Conservation (phyloP, 2,113 vertebrate genomes). For the Silurus meridionalis region DNA sequence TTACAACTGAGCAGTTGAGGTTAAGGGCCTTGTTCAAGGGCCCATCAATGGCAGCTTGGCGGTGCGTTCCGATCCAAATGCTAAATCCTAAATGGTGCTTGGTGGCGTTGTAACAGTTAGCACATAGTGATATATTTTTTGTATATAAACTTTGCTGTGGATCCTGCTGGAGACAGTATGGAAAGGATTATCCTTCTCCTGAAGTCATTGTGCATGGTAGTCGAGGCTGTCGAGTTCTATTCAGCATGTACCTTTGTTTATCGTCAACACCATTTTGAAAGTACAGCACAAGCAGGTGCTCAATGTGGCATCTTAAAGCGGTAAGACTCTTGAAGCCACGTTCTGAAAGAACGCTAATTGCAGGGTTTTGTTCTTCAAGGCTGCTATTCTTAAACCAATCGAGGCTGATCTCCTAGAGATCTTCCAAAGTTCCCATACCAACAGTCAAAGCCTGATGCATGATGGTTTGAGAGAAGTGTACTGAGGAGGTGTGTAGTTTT, state of each 20-base stretch:
- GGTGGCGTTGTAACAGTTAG: background rate
- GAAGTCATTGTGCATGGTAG: background rate
- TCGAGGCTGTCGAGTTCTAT: background rate
- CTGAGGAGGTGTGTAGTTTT: background rate
- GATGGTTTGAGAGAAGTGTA: too few relatives aligned
- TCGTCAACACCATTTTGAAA: slow-evolving; percentile 28
- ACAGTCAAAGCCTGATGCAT: slow-evolving; percentile 13
- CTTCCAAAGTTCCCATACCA: background rate
- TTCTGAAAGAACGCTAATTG: slow-evolving; percentile 16
- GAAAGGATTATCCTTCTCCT: slow-evolving; percentile 7
- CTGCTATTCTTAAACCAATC: slow-evolving; percentile 7
- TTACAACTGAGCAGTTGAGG: too few relatives aligned
- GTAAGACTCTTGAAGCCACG: slow-evolving; percentile 6
- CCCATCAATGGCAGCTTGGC: too few relatives aligned
- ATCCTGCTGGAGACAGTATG: slow-evolving; percentile 8
- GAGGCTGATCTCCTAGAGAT: slow-evolving; percentile 15
- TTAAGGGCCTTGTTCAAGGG: too few relatives aligned
- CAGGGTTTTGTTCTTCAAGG: slow-evolving; percentile 13
- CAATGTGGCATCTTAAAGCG: slow-evolving; percentile 6
- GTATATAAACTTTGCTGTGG: background rate
- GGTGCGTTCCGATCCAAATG: too few relatives aligned
- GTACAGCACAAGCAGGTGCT: slow-evolving; percentile 26
- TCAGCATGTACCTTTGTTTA: slow-evolving; percentile 28
- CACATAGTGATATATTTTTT: background rate
- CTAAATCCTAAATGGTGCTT: background rate